Evolutionary conservation across 2,113 vertebrate species (phyloP).

Genomic region (Ancistrus triradiatus): DNA sequence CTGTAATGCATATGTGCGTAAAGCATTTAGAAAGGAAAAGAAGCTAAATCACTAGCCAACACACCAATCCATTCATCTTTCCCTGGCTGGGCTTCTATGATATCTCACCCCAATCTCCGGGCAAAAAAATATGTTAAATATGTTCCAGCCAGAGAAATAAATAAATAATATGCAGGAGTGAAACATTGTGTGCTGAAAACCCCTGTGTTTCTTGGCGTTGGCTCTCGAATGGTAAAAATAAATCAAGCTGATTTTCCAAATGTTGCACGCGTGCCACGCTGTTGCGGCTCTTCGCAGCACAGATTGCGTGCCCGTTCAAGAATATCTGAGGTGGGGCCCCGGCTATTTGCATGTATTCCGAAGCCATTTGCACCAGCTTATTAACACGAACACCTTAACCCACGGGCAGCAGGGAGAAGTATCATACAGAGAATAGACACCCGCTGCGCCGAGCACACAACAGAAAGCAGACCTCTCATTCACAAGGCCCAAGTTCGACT

Average conservation of each 20-base stretch:
- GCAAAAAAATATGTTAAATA: slow-evolving; percentile 44
- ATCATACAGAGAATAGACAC: slow-evolving; percentile 45
- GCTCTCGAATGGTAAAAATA: slow-evolving; percentile 74
- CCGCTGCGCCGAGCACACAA: slow-evolving; percentile 30
- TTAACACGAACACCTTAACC: slow-evolving; percentile 76
- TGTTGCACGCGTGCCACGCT: slow-evolving; percentile 70
- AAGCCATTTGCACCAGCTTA: slow-evolving; percentile 71
- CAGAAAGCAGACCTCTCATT: slow-evolving; percentile 39
- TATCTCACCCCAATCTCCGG: slow-evolving; percentile 49
- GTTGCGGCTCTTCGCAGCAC: slow-evolving; percentile 75
- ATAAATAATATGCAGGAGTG: slow-evolving; percentile 59
- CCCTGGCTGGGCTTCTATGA: slow-evolving; percentile 36
- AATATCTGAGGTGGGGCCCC: slow-evolving; percentile 69
- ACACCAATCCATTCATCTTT: slow-evolving; percentile 36
- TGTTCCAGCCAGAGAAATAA: slow-evolving; percentile 40
- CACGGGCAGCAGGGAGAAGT: slow-evolving; percentile 54
- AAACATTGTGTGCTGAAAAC: slow-evolving; percentile 77
- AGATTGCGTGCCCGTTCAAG: slow-evolving; percentile 73
- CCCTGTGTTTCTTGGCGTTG: slow-evolving; percentile 77
- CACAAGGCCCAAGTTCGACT: slow-evolving; percentile 36
- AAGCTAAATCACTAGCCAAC: slow-evolving; percentile 31
- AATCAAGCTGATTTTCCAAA: slow-evolving; percentile 83
- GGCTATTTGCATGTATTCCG: slow-evolving; percentile 57
- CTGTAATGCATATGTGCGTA: slow-evolving; percentile 44
- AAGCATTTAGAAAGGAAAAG: slow-evolving; percentile 15